Conservation (phyloP, 2,113 vertebrate genomes). For the Cavia aperea region DNA sequence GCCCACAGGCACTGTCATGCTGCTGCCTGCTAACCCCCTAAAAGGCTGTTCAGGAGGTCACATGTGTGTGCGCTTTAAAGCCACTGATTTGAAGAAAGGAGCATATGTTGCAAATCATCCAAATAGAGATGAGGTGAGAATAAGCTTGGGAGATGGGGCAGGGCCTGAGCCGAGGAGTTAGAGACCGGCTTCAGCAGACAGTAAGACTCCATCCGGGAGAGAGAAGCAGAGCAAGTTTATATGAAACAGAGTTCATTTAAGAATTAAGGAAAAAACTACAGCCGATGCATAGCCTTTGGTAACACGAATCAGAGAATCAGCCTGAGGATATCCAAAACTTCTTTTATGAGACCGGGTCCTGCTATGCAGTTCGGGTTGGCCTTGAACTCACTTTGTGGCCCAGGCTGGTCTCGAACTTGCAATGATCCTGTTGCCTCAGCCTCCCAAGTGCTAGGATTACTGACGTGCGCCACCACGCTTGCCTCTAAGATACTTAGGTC, state of each 20-base stretch:
- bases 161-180: not conserved
- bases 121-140: not conserved
- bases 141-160: not conserved
- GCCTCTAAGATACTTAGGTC: rapidly evolving
- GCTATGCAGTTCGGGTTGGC: not conserved
- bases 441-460: not conserved
- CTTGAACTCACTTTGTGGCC: not conserved
- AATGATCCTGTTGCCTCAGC: not conserved
- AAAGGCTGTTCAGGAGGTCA: rapidly evolving
- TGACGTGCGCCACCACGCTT: not conserved
- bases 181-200: not conserved
- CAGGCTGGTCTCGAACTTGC: not conserved
- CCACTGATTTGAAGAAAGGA: not conserved
- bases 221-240: not conserved
- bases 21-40: not conserved
- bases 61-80: not conserved
- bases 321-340: not conserved
- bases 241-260: not conserved
- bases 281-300: not conserved
- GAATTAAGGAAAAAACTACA: not conserved
- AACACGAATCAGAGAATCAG: not conserved
- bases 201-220: too few relatives aligned
- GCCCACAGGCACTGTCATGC: rapidly evolving
- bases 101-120: not conserved
- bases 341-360: not conserved